Evolutionary conservation across 2,113 vertebrate genomes (phyloP), one percentile per base, ranked within the genome.

Genomic region (Heterotis niloticus): DNA sequence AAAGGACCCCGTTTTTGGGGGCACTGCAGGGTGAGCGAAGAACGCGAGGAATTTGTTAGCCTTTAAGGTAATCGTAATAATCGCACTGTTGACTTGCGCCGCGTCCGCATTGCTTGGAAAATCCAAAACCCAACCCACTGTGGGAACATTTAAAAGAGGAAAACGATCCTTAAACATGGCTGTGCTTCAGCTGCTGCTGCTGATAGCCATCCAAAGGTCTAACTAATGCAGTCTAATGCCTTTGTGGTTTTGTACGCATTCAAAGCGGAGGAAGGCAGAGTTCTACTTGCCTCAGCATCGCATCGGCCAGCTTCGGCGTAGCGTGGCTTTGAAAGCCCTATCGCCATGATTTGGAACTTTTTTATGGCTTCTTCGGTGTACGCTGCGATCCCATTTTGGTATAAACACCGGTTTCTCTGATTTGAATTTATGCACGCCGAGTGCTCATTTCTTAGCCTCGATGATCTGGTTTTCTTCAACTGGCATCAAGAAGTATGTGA

Each of bases 41-140:
- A 85, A 83, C 77, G 74, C 62, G 54, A 74, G 59, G 81, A 82
- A 83, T 78, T 76, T 80, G 16, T 79, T 74, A 44, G 34, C 3
- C 54, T 65, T n/a, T 59, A 75, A 75, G 23, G 80, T 78, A 71
- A 82, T 84, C 64, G 78, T 77, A 74, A 81, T 20, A 81, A 74
- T 74, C 70, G 74, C 56, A 62, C 24, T 57, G 54, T 5, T 10
- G 54, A 17, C 66, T 56, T 66, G 5, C 44, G 56, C 23, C n/a
- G 75, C 1, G 9, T 68, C 44, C 68, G 52, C 18, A 52, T 26
- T 11, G 5, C 66, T 77, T n/a, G n/a, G 76, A 52, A 23, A 54
- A 26, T 26, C 64, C 64, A 23, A 28, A 77, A 28, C 76, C 11
- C 66, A 60, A 20, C 54, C 11, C 54, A 67, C 69, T 57, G 17